Evolutionary conservation across 2,888 invertebrate species (phyloP).

Genomic region (Lasioglossum figueresi): DNA sequence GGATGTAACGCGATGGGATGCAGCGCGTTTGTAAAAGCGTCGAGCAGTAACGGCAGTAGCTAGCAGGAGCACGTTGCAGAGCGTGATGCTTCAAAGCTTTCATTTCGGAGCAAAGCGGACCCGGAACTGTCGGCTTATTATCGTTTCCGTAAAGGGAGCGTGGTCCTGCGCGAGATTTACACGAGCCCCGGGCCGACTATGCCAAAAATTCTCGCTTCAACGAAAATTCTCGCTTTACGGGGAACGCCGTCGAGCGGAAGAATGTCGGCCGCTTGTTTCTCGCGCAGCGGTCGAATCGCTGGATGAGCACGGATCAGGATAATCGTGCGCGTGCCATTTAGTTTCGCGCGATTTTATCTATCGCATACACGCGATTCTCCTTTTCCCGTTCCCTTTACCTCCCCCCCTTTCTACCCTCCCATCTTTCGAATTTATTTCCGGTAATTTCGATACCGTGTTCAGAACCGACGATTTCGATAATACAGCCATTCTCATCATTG

Average conservation of each 20-base stretch:
- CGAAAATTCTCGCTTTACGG: slow-evolving; percentile 1
- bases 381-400: too few species aligned
- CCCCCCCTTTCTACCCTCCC: too few species aligned
- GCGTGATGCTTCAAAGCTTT: slow-evolving; percentile 3
- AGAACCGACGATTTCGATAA: too few species aligned
- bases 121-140: slow-evolving; percentile 2
- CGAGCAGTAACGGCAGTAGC: background rate
- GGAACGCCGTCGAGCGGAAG: background rate
- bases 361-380: background rate
- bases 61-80: background rate
- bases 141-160: slow-evolving; percentile 1
- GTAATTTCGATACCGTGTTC: too few species aligned
- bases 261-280: background rate
- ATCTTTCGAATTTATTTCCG: too few species aligned
- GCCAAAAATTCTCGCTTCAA: slow-evolving; percentile 1
- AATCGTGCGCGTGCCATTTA: background rate
- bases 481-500: too few species aligned
- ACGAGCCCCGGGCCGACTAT: background rate
- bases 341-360: background rate
- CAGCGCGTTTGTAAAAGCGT: background rate
- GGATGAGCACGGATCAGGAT: background rate
- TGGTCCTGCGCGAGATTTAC: background rate
- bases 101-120: background rate
- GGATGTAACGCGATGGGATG: background rate
- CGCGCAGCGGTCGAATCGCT: background rate